A percentile compares a stretch with the other conserved stretches of the same genome.
These are phyloP conservation scores for Tanytarsus gracilentus DNA, from an alignment of 2,888 invertebrate genomes.

Conservation along the genomic window DNA sequence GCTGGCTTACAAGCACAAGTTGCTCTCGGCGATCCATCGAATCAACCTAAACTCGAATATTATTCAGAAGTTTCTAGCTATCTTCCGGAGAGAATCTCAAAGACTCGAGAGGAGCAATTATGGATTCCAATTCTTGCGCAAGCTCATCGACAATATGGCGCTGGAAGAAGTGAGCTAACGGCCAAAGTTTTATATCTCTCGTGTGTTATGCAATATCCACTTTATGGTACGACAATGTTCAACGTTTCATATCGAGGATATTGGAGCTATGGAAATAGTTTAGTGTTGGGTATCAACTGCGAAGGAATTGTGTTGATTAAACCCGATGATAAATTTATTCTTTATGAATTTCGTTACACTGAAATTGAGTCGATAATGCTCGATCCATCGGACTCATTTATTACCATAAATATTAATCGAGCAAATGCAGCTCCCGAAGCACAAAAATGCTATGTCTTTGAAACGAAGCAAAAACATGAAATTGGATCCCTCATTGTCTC, in stretches of 20 bases:
- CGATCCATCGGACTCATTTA: conserved; percentile 85
- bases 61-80: conserved; percentile 88
- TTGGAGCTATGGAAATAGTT: conserved; percentile 71
- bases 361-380: conserved; percentile 86
- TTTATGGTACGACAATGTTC: conserved; percentile 80
- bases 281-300: conserved; percentile 77
- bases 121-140: conserved; percentile 83
- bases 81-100: conserved; percentile 72
- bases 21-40: conserved; percentile 73
- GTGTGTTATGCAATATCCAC: conserved; percentile 93
- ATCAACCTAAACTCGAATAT: conserved; percentile 66
- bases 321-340: conserved; percentile 81
- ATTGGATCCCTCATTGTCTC: conserved; percentile 87
- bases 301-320: conserved; percentile 87
- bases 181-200: conserved; percentile 89
- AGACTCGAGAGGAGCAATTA: conserved; percentile 68
- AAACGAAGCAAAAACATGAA: conserved; percentile 81
- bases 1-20: conserved; percentile 93
- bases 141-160: conserved; percentile 83
- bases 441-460: conserved; percentile 86
- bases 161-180: conserved; percentile 82
- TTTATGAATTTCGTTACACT: conserved; percentile 82
- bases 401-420: conserved; percentile 78
- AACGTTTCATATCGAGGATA: conserved; percentile 88
- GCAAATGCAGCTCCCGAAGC: conserved; percentile 35